Evolutionary conservation across 2,113 vertebrate genomes (phyloP).

Genomic region (Nymphicus hollandicus): DNA sequence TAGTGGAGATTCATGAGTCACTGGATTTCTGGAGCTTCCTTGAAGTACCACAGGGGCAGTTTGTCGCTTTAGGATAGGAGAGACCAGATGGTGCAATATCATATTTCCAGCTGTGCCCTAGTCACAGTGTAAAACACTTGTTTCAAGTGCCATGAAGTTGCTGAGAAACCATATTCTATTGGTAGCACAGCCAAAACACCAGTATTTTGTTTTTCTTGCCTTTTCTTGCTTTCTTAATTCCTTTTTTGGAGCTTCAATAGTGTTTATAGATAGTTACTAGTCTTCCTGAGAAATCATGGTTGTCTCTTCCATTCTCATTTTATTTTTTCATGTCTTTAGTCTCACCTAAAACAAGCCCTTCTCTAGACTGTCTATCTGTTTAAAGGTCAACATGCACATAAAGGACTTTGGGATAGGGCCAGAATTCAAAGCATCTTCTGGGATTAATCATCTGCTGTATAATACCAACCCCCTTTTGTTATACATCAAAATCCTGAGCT

Average conservation of each 20-base stretch:
- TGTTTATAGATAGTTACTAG: not conserved
- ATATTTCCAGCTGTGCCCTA: not conserved
- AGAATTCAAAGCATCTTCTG: not conserved
- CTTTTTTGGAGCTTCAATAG: not conserved
- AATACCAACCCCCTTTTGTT: conserved; percentile 8
- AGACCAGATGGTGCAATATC: not conserved
- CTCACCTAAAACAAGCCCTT: not conserved
- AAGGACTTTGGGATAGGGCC: not conserved
- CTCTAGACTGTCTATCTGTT: not conserved
- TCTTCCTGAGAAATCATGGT: not conserved
- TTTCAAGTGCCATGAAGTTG: not conserved
- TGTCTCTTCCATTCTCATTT: not conserved
- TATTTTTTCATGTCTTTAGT: not conserved
- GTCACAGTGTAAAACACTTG: not conserved
- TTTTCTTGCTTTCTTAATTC: not conserved
- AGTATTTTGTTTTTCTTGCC: not conserved
- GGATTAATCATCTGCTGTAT: conserved; percentile 23
- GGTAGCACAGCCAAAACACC: not conserved
- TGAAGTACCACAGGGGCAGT: not conserved
- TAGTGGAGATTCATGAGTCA: not conserved
- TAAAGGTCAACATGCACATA: not conserved
- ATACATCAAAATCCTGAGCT: conserved; percentile 26
- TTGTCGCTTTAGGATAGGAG: not conserved
- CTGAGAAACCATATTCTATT: not conserved
- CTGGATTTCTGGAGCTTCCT: not conserved